Percentiles rank a stretch among this genome's conserved stretches.
phyloP scores from a whole-genome alignment of 1,140 invertebrate species.

The Leucophenga varia region DNA sequence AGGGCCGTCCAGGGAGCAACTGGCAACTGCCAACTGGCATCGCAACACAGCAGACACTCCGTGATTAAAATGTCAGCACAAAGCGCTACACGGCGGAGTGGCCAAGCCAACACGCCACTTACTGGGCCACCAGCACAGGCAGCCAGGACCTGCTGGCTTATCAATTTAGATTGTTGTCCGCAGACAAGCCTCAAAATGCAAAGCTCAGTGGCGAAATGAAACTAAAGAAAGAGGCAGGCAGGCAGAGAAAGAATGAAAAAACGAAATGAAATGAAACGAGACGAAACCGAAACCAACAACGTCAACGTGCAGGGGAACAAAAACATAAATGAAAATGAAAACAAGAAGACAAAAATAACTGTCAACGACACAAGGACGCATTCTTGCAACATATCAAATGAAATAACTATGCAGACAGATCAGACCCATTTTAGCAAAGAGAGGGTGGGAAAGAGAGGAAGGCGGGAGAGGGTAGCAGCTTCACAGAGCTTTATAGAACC shows the following conservation, averaged over 20 bases:
- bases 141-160: constrained; percentile 20
- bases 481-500: not conserved
- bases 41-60: constrained; percentile 2
- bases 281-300: constrained; percentile 10
- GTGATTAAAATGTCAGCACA: constrained; percentile 48
- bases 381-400: constrained; percentile 6
- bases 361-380: constrained; percentile 18
- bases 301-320: constrained; percentile 10
- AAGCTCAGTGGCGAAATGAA: no score
- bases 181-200: constrained; percentile 20
- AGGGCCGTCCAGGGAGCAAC: no score
- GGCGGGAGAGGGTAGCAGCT: no score
- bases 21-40: no score
- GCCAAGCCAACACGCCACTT: constrained; percentile 20
- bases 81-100: not conserved
- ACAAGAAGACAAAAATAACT: constrained; percentile 23
- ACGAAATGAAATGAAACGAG: not conserved
- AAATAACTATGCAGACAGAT: constrained; percentile 27
- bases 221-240: no score
- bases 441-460: no score
- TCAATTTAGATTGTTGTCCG: constrained; percentile 34
- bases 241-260: no score
- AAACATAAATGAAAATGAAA: no score
- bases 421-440: constrained; percentile 10
- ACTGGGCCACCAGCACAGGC: not conserved